Evolutionary conservation across 2,888 invertebrate species (phyloP).

Genomic region (Neria commutata): DNA sequence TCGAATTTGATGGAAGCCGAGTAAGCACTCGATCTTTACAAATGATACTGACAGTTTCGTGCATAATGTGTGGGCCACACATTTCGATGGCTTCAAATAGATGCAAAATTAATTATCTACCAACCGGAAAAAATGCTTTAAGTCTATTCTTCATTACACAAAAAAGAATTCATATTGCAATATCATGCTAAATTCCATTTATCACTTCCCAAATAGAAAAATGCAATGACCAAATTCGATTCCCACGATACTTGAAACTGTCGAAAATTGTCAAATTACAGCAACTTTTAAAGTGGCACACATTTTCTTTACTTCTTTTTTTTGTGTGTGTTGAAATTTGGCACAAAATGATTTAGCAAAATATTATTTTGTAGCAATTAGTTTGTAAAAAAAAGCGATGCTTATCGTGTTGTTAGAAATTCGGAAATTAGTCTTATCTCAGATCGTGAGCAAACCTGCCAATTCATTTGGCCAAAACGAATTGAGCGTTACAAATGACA

Average conservation of each 20-base stretch:
- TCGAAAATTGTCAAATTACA: slow-evolving; percentile 35
- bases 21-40: too few species aligned
- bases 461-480: slow-evolving; percentile 28
- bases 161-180: neutral
- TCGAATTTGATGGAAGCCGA: too few species aligned
- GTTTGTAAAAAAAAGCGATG: neutral
- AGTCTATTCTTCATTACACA: neutral
- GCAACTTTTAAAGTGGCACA: neutral
- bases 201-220: slow-evolving; percentile 33
- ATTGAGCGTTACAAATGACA: slow-evolving; percentile 35
- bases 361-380: slow-evolving; percentile 21
- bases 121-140: too few species aligned
- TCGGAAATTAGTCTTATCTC: slow-evolving; percentile 1
- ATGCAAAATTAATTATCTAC: too few species aligned
- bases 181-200: slow-evolving; percentile 39
- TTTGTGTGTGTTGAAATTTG: slow-evolving; percentile 9
- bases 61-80: too few species aligned
- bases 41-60: too few species aligned
- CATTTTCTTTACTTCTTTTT: too few species aligned
- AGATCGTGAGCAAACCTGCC: slow-evolving; percentile 3
- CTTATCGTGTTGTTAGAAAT: neutral
- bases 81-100: too few species aligned
- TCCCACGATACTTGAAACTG: slow-evolving; percentile 41
- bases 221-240: slow-evolving; percentile 9
- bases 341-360: slow-evolving; percentile 27